Evolutionary conservation across 1,140 invertebrate genomes (phyloP), one percentile per base, ranked within the genome.

Genomic region (Drosophila trapezifrons): DNA sequence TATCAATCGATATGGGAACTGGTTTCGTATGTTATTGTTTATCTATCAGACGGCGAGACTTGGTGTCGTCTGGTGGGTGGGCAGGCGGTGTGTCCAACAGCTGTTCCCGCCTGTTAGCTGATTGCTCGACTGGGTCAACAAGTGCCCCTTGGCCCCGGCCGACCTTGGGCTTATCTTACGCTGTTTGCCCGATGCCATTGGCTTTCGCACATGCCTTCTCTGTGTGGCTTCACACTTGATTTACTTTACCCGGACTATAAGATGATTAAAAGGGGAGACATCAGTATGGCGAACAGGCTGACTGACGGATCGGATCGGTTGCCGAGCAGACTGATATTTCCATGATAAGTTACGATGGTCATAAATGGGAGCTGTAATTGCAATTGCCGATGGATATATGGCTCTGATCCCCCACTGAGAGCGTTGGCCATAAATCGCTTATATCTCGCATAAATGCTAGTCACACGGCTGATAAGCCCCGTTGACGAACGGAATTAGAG

Each of bases 61-160:
- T 10, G 32, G 5, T 42, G 72, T 65, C 72, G 72, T 76, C 72
- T 63, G 43, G 37, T 43, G 42, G 32, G 20, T n/a, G 43, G 46
- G 58, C 22, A 18, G 7, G 22, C 20, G 59, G 18, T 22, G 22
- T 22, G 22, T 22, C 20, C 18, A 59, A 59, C 62, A 76, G 73
- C 72, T 76, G 73, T 71, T 71, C 25, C 20, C 15, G 35, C 67
- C 27, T 47, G 42, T 66, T 76, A 43, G 37, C 73, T 54, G 72
- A 66, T 73, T 51, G 69, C 67, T 73, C 45, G 22, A 60, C 29
- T 73, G 37, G 70, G 70, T 62, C 70, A 58, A 66, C 74, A 76
- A 58, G 62, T 54, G 38, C 46, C 38, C 25, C 60, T 54, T 54
- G 51, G 32, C 32, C 64, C 57, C 27, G n/a, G 58, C 22, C 25